A percentile compares a stretch with the other conserved stretches of the same genome.
These are phyloP conservation scores for Pangasianodon hypophthalmus DNA, from an alignment of 2,113 vertebrate genomes.

Conservation along the genomic window DNA sequence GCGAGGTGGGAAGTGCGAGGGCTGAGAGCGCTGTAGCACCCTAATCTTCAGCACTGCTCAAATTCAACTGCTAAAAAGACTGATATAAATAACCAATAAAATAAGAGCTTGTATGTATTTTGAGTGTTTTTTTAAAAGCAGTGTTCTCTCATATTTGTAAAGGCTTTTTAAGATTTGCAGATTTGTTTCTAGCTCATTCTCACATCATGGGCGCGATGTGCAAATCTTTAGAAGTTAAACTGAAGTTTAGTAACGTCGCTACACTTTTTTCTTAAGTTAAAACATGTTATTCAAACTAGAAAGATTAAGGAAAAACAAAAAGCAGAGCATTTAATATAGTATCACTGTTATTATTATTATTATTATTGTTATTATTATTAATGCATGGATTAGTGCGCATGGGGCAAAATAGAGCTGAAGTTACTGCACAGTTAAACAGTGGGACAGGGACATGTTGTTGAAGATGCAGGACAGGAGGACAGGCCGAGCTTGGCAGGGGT, in stretches of 20 bases:
- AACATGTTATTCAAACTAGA: neutral
- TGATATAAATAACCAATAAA: neutral
- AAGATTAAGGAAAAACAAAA: neutral
- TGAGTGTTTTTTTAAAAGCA: neutral
- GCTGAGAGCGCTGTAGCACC: neutral
- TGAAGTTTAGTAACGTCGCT: neutral
- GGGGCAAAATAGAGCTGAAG: neutral
- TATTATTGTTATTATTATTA: neutral
- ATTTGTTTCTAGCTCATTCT: neutral
- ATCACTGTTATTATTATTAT: neutral
- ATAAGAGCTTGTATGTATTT: neutral
- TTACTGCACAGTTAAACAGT: neutral
- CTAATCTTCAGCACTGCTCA: neutral
- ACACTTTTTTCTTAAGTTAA: neutral
- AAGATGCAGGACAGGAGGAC: slow-evolving; percentile 1
- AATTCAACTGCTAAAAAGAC: neutral
- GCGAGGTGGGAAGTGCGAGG: neutral
- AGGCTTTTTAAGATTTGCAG: neutral
- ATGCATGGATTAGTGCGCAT: neutral
- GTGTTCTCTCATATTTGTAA: neutral
- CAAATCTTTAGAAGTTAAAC: neutral
- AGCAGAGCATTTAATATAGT: neutral
- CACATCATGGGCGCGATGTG: neutral
- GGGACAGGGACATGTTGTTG: neutral
- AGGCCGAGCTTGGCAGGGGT: neutral